A percentile compares a stretch with the other conserved stretches of the same genome.
phyloP scores from a whole-genome alignment of 1,140 invertebrate genomes.

The Mercenaria mercenaria region DNA sequence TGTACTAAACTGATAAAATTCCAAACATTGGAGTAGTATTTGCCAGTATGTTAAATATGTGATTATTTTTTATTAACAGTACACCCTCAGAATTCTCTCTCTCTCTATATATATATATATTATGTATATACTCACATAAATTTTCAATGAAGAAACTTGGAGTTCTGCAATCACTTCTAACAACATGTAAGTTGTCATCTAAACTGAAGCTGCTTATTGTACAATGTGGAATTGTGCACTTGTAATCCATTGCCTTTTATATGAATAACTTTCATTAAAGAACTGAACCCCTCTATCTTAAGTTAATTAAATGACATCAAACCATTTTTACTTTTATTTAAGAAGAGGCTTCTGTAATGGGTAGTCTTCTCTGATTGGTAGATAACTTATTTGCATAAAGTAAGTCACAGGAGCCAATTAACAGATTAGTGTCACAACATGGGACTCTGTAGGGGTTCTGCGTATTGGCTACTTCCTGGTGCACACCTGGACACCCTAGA shows the following conservation, averaged over 20 bases:
- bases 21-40: too few species aligned
- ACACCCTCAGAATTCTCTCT: too few species aligned
- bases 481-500: neutral
- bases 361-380: constrained; percentile 5
- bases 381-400: constrained; percentile 38
- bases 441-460: neutral
- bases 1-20: too few species aligned
- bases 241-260: neutral
- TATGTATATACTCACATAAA: constrained; percentile 44
- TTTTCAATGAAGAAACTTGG: constrained; percentile 56
- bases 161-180: constrained; percentile 24
- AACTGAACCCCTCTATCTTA: too few species aligned
- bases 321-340: too few species aligned
- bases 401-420: constrained; percentile 28
- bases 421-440: constrained; percentile 43
- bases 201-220: neutral
- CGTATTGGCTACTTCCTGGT: constrained; percentile 9
- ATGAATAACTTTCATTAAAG: too few species aligned
- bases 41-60: too few species aligned
- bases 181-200: neutral
- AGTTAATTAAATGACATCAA: too few species aligned
- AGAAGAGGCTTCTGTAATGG: too few species aligned
- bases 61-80: too few species aligned
- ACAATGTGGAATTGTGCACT: neutral
- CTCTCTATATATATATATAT: too few species aligned